A percentile compares a stretch with the other conserved stretches of the same genome.
These are phyloP conservation scores for Sciurus carolinensis DNA, from an alignment of 2,797 vertebrate genomes.

Conservation along the genomic window DNA sequence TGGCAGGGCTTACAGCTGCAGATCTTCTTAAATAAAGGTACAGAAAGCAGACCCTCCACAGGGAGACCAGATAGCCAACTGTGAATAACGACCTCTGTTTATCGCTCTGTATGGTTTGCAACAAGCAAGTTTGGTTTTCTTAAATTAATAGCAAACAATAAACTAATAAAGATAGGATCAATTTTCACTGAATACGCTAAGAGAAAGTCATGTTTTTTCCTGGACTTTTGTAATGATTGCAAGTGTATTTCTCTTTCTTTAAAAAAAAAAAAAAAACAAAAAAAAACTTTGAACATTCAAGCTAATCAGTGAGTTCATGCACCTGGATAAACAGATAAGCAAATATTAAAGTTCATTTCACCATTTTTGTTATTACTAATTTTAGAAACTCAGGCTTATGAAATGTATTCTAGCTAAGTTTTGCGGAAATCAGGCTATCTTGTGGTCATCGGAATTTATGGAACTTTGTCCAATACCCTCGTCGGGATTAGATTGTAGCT, in stretches of 20 bases:
- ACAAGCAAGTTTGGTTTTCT: neutral
- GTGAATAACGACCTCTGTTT: neutral
- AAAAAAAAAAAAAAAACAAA: too few species aligned
- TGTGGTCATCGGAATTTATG: slow-evolving; percentile 80
- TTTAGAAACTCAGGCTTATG: slow-evolving; percentile 64
- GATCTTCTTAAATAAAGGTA: slow-evolving; percentile 51
- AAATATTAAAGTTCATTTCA: slow-evolving; percentile 61
- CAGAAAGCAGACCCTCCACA: neutral
- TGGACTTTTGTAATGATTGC: neutral
- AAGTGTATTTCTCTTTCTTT: neutral
- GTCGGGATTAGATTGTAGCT: slow-evolving; percentile 83
- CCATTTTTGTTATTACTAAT: slow-evolving; percentile 69
- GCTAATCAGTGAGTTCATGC: neutral
- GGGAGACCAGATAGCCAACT: neutral
- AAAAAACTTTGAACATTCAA: neutral
- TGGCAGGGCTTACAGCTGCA: slow-evolving; percentile 34
- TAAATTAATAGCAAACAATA: slow-evolving; percentile 51
- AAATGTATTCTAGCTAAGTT: slow-evolving; percentile 45
- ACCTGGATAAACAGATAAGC: slow-evolving; percentile 59
- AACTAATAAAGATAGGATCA: neutral
- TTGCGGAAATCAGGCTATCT: slow-evolving; percentile 81
- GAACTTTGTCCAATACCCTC: slow-evolving; percentile 76
- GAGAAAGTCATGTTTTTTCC: neutral
- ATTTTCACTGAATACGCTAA: neutral
- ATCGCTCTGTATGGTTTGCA: neutral